Base-by-base conservation (phyloP, 2,888 invertebrate species). In the Acanthosoma haemorrhoidale region DNA sequence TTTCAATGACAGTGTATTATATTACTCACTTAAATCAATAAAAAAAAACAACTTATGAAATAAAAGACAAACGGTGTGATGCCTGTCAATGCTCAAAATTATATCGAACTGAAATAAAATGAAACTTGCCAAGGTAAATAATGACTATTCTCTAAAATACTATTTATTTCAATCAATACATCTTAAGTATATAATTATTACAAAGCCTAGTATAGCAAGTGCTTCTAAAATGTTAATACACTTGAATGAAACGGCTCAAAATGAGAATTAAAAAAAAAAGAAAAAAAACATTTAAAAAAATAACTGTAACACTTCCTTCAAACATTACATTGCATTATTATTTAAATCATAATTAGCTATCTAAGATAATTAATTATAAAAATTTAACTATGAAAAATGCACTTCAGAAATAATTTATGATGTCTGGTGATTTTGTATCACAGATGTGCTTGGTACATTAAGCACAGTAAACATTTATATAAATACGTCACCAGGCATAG, bases 81-180 rank as follows among this genome's bases (percentile, higher is more conserved):
- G n/a, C n/a, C n/a, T n/a, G n/a, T n/a, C n/a, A n/a, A n/a, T n/a
- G n/a, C n/a, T n/a, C n/a, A n/a, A n/a, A n/a, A n/a, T n/a, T n/a
- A n/a, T n/a, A n/a, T n/a, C n/a, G n/a, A n/a, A n/a, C n/a, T n/a
- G n/a, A n/a, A n/a, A n/a, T n/a, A n/a, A n/a, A n/a, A n/a, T n/a
- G n/a, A n/a, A n/a, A n/a, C n/a, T n/a, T n/a, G n/a, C n/a, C n/a
- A n/a, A n/a, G n/a, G n/a, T n/a, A n/a, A 34, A 64, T 59, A 69
- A 67, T 43, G 9, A 60, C 32, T 31, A 9, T 60, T 41, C 64
- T 25, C 64, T 64, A 64, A 64, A 64, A 64, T 64, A 64, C 64
- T 64, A 64, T 64, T 64, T 64, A 64, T 64, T 64, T 64, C 25
- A 41, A 25, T 64, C 39, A 64, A 64, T 64, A 64, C 64, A 63